These are phyloP conservation scores for Drosophila watanabei DNA, from an alignment of 1,140 invertebrate species.

Conservation along the genomic window DNA sequence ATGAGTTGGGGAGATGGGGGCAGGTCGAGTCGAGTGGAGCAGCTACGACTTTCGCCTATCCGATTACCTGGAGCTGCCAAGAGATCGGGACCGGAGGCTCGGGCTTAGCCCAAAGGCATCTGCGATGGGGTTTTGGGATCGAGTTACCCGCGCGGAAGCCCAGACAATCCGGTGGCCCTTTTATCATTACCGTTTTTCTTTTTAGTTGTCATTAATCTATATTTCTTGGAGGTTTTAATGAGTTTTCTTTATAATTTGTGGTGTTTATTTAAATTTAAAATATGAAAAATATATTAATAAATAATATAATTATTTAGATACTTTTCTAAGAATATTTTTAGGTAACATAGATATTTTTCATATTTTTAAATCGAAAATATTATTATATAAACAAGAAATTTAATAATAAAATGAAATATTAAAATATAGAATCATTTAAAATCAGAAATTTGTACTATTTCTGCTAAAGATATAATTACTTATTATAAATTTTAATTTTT, in stretches of 20 bases:
- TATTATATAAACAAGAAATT: too few species aligned
- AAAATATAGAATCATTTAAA: neutral
- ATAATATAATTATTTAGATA: neutral
- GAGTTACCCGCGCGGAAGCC: constrained; percentile 44
- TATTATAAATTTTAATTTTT: too few species aligned
- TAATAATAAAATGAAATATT: too few species aligned
- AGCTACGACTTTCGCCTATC: constrained; percentile 73
- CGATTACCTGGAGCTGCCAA: constrained; percentile 64
- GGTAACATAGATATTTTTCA: neutral
- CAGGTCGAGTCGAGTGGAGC: constrained; percentile 30
- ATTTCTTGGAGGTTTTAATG: constrained; percentile 1
- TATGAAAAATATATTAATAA: neutral
- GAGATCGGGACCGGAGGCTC: constrained; percentile 12
- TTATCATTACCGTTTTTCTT: constrained; percentile 21
- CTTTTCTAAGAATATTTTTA: neutral
- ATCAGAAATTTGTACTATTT: neutral
- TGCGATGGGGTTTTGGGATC: constrained; percentile 42
- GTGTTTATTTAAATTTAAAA: neutral
- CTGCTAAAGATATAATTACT: neutral
- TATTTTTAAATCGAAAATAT: neutral
- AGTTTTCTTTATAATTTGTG: neutral
- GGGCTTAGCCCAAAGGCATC: constrained; percentile 17
- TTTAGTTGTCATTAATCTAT: constrained; percentile 1
- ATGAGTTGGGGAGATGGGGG: constrained; percentile 23
- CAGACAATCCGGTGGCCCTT: constrained; percentile 24